A percentile compares a stretch with the other conserved stretches of the same genome.
These are phyloP conservation scores for Caprella mutica DNA, from an alignment of 2,888 invertebrate species.

Conservation along the genomic window DNA sequence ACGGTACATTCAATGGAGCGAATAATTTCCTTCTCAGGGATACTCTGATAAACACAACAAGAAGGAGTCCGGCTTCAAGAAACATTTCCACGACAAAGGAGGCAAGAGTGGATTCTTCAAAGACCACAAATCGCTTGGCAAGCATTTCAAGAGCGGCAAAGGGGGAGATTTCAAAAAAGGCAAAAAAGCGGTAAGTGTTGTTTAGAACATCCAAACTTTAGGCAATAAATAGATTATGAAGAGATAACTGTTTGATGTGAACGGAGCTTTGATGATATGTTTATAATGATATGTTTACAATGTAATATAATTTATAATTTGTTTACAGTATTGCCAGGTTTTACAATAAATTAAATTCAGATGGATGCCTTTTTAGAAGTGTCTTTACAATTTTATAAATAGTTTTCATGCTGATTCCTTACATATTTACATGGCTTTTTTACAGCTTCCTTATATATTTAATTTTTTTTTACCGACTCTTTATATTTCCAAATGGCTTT, in stretches of 20 bases:
- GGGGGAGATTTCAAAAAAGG: conserved; percentile 13
- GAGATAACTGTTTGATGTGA: background rate
- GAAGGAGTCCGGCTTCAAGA: conserved; percentile 35
- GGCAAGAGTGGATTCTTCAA: conserved; percentile 13
- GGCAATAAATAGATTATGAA: background rate
- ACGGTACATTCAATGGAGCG: no score
- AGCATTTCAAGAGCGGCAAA: conserved; percentile 9
- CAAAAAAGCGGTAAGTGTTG: background rate
- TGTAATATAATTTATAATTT: background rate
- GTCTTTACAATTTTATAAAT: no score
- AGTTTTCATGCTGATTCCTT: no score
- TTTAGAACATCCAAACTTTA: background rate
- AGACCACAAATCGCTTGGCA: conserved; percentile 7
- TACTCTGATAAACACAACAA: conserved; percentile 36
- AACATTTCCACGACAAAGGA: conserved; percentile 34
- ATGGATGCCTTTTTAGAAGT: no score
- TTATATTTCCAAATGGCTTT: no score
- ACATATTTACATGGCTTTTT: no score
- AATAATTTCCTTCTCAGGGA: conserved; percentile 19
- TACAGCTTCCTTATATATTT: no score
- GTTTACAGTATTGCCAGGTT: background rate
- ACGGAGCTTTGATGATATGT: background rate
- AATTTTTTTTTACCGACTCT: no score
- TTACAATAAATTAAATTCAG: no score
- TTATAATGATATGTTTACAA: background rate